Evolutionary conservation across 2,888 invertebrate genomes (phyloP).

Genomic region (Caenorhabditis sp.): DNA sequence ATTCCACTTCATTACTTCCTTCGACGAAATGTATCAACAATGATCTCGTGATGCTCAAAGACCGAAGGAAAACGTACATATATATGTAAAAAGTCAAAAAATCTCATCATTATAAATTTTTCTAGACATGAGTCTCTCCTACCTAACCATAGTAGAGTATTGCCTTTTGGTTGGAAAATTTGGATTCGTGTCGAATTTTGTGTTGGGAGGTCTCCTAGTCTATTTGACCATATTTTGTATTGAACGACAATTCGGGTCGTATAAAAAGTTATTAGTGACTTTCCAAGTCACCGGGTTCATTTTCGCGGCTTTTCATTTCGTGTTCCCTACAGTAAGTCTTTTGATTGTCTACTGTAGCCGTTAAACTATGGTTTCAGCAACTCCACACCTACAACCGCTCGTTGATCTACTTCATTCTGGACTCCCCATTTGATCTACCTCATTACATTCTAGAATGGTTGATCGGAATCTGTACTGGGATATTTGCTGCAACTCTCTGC

Average conservation of each 20-base stretch:
- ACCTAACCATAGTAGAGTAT: not conserved
- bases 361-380: not conserved
- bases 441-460: not conserved
- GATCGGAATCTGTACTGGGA: not conserved
- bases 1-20: too few species aligned
- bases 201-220: not conserved
- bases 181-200: not conserved
- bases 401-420: not conserved
- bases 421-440: not conserved
- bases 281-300: not conserved
- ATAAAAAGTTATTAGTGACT: not conserved
- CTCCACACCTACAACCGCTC: conserved; percentile 6
- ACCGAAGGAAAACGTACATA: not conserved
- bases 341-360: too few species aligned
- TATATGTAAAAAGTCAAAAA: not conserved
- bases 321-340: not conserved
- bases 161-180: not conserved
- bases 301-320: not conserved
- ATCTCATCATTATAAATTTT: not conserved
- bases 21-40: too few species aligned
- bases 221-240: not conserved
- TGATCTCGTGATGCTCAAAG: too few species aligned
- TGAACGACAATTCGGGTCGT: not conserved
- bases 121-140: not conserved
- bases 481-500: not conserved